Percentiles rank a stretch among this genome's conserved stretches.
These are phyloP conservation scores for Nannoperca obscura DNA, from an alignment of 2,797 vertebrate species.

Conservation along the genomic window DNA sequence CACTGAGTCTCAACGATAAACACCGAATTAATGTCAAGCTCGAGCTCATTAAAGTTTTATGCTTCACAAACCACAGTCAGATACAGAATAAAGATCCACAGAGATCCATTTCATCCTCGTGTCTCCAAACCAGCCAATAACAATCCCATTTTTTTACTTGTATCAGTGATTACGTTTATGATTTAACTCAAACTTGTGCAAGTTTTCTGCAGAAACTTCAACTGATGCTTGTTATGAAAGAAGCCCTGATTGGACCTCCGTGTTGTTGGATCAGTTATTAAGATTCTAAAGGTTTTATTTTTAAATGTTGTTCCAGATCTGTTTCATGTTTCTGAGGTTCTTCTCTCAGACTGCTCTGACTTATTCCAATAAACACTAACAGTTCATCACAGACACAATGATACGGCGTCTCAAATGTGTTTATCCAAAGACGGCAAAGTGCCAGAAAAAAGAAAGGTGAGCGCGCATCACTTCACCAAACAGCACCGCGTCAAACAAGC, in stretches of 20 bases:
- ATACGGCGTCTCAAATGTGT: neutral
- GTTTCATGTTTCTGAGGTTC: neutral
- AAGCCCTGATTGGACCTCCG: neutral
- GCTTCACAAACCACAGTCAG: neutral
- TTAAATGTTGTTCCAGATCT: neutral
- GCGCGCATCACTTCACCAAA: neutral
- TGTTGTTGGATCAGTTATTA: neutral
- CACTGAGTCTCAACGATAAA: neutral
- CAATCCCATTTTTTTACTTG: neutral
- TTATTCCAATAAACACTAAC: neutral
- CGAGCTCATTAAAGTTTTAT: neutral
- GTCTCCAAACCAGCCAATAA: neutral
- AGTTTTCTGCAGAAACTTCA: neutral
- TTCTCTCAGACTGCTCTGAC: no score
- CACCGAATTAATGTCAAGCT: neutral
- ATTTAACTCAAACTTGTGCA: neutral
- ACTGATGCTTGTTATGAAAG: neutral
- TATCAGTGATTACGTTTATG: neutral
- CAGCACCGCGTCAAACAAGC: neutral
- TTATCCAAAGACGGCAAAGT: neutral
- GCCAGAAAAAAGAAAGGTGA: neutral
- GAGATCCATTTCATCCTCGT: neutral
- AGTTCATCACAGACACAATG: neutral
- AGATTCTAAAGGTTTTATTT: no score
- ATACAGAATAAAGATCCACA: neutral